Evolutionary conservation across 2,888 invertebrate genomes (phyloP).

Genomic region (Spisula subtruncata): DNA sequence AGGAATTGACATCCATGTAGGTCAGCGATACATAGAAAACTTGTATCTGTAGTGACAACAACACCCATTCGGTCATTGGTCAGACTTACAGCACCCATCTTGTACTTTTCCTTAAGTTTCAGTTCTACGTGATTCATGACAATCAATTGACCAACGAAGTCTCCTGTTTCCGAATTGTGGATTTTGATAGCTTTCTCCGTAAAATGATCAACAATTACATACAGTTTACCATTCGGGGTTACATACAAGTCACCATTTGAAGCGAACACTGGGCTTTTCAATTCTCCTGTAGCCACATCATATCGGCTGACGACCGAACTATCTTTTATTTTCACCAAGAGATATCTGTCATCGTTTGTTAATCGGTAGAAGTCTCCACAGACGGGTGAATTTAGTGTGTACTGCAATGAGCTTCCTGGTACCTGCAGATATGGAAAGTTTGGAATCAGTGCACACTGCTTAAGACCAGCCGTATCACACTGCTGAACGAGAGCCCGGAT

Average conservation of each 20-base stretch:
- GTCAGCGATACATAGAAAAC: slow-evolving; percentile 85
- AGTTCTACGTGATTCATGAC: slow-evolving; percentile 84
- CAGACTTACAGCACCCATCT: slow-evolving; percentile 79
- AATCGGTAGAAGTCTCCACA: slow-evolving; percentile 78
- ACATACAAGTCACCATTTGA: slow-evolving; percentile 85
- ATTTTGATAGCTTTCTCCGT: slow-evolving; percentile 86
- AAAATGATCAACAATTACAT: slow-evolving; percentile 84
- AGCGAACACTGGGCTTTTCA: slow-evolving; percentile 78
- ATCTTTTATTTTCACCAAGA: slow-evolving; percentile 81
- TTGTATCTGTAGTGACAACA: slow-evolving; percentile 83
- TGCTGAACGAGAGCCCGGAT: slow-evolving; percentile 84
- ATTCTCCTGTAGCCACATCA: slow-evolving; percentile 83
- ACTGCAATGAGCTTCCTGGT: slow-evolving; percentile 85
- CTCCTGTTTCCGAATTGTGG: slow-evolving; percentile 83
- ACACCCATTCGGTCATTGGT: slow-evolving; percentile 83
- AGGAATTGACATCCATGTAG: slow-evolving; percentile 81
- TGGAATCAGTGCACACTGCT: slow-evolving; percentile 85
- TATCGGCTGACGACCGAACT: slow-evolving; percentile 79
- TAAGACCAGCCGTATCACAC: slow-evolving; percentile 84
- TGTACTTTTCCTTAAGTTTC: slow-evolving; percentile 83
- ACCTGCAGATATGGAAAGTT: slow-evolving; percentile 85
- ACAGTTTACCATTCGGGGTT: slow-evolving; percentile 81
- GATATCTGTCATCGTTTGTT: slow-evolving; percentile 75
- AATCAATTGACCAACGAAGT: slow-evolving; percentile 86
- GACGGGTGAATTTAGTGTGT: slow-evolving; percentile 76